Conservation (phyloP, 1,140 invertebrate genomes). For the Drosophila ohnishii region DNA sequence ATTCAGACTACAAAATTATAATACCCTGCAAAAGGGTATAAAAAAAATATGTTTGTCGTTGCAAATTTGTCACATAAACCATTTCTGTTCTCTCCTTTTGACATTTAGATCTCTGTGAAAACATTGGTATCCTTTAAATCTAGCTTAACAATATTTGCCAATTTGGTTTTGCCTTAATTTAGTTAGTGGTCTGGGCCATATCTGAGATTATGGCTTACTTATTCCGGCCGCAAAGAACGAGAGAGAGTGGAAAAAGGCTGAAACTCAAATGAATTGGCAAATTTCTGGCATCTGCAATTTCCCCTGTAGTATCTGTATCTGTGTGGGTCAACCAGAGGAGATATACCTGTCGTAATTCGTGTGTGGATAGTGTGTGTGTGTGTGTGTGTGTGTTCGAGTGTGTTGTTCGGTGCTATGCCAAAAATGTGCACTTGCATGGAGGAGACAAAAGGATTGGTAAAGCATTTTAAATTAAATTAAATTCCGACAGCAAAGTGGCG, state of each 20-base stretch:
- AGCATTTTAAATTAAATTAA: slow-evolving; percentile 67
- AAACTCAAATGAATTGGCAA: slow-evolving; percentile 29
- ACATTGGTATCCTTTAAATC: neutral
- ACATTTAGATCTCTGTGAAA: neutral
- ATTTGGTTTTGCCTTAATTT: slow-evolving; percentile 2
- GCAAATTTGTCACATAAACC: neutral
- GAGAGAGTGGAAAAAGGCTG: neutral
- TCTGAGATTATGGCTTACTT: slow-evolving; percentile 15
- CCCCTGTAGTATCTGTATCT: neutral
- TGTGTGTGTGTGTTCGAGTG: slow-evolving; percentile 10
- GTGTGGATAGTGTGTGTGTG: neutral
- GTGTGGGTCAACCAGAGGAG: slow-evolving; percentile 4
- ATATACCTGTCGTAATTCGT: slow-evolving; percentile 10
- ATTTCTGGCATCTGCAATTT: slow-evolving; percentile 42
- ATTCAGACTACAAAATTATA: too few species aligned
- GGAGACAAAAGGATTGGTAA: slow-evolving; percentile 20
- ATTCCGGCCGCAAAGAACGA: neutral
- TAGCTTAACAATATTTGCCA: slow-evolving; percentile 3
- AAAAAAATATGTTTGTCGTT: neutral
- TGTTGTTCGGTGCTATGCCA: slow-evolving; percentile 42
- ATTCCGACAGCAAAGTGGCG: slow-evolving; percentile 51
- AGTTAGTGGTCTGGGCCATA: slow-evolving; percentile 13
- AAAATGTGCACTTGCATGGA: slow-evolving; percentile 56
- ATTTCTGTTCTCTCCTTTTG: neutral
- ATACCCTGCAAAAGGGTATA: neutral